These are phyloP conservation scores for Brachynemurus nebulosus DNA, from an alignment of 2,888 invertebrate genomes.

Conservation along the genomic window DNA sequence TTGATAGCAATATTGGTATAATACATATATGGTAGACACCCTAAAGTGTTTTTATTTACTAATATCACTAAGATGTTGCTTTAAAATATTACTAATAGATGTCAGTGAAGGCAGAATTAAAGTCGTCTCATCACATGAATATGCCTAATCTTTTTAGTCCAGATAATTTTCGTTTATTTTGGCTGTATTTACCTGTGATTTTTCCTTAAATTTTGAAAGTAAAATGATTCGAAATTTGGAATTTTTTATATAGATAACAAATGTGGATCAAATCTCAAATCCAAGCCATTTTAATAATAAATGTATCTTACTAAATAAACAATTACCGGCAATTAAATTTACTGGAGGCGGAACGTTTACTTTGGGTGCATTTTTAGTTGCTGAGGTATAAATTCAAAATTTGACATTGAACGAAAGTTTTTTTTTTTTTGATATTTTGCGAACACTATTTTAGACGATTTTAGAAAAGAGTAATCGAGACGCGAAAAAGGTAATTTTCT, in stretches of 20 bases:
- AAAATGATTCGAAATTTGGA: not conserved
- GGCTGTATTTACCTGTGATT: not conserved
- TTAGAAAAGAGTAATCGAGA: slow-evolving; percentile 32
- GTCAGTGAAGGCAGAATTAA: too few species aligned
- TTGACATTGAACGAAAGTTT: not conserved
- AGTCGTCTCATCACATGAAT: too few species aligned
- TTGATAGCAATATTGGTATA: too few species aligned
- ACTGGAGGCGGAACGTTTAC: slow-evolving; percentile 56
- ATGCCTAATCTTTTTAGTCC: too few species aligned
- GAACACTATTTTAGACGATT: slow-evolving; percentile 33
- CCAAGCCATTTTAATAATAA: slow-evolving; percentile 41
- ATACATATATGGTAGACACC: too few species aligned
- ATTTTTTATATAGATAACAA: slow-evolving; percentile 20
- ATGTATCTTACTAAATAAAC: slow-evolving; percentile 45
- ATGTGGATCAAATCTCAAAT: slow-evolving; percentile 46
- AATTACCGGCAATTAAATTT: slow-evolving; percentile 43
- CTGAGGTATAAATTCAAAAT: slow-evolving; percentile 33
- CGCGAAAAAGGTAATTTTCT: slow-evolving; percentile 45
- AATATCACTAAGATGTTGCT: too few species aligned
- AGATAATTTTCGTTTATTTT: not conserved
- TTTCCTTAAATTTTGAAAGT: not conserved
- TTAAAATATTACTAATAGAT: too few species aligned
- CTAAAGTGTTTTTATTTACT: too few species aligned
- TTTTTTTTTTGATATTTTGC: not conserved
- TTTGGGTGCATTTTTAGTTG: slow-evolving; percentile 48